Evolutionary conservation across 2,113 vertebrate species (phyloP).

Genomic region (Isichthys henryi): DNA sequence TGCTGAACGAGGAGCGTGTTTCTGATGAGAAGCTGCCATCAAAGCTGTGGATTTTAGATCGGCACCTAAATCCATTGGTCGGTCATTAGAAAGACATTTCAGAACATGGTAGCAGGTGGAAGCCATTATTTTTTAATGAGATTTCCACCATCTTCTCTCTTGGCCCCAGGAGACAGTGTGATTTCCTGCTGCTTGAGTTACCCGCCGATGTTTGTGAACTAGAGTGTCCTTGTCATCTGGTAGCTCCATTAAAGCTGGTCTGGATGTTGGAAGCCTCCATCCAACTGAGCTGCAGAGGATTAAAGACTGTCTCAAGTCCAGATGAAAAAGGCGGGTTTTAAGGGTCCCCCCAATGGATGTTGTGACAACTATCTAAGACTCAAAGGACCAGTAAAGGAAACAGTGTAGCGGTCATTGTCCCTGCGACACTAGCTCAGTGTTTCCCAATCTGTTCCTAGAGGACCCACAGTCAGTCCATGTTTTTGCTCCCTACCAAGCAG

Average conservation of each 20-base stretch:
- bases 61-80: constrained; percentile 8
- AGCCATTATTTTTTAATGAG: constrained; percentile 58
- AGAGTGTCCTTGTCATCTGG: constrained; percentile 56
- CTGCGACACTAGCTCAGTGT: background rate
- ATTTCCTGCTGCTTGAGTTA: constrained; percentile 54
- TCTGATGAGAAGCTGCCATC: constrained; percentile 2
- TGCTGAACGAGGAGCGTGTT: background rate
- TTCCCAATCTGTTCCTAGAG: background rate
- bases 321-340: constrained; percentile 32
- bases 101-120: constrained; percentile 49
- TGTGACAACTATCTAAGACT: background rate
- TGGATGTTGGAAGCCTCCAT: constrained; percentile 40
- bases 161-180: constrained; percentile 42
- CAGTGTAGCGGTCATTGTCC: background rate
- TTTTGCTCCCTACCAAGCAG: background rate
- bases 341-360: background rate
- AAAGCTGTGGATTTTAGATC: background rate
- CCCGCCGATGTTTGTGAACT: constrained; percentile 48
- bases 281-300: constrained; percentile 44
- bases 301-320: background rate
- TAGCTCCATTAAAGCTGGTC: constrained; percentile 51
- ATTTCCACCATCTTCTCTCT: constrained; percentile 51
- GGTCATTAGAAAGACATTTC: constrained; percentile 49
- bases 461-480: background rate
- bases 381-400: background rate